Base-by-base conservation (phyloP, 2,888 invertebrate species). In the Falcaria lacertinaria region DNA sequence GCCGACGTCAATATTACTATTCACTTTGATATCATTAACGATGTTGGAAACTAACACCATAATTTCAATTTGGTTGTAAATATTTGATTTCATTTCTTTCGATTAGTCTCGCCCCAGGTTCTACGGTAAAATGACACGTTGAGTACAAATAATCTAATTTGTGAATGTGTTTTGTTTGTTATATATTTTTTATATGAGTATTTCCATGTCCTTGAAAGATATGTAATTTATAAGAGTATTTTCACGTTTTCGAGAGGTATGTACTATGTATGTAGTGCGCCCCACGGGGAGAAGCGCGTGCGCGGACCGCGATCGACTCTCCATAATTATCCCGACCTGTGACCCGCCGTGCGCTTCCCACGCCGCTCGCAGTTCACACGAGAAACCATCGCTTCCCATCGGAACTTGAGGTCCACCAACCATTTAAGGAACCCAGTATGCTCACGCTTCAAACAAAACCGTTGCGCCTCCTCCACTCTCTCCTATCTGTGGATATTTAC, bases 261-360 rank as follows among this genome's bases (percentile, higher is more conserved):
- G 22, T 6, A 22, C n/a, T 28, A 11, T 11, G 22, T 11, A 11
- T 11, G 1, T 11, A 28, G 7, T 28, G 11, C 11, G 28, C 28
- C 11, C 11, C 28, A 28, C 28, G 11, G 28, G 8, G 28, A 44
- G 60, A 32, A 62, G 69, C 68, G 68, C 69, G 65, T 63, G 71
- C 67, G 57, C 58, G 56, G 45, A 53, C 55, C 59, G 45, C 50
- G 58, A 51, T 57, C 66, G 59, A 53, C 53, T 52, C 56, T 64
- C 66, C 68, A 71, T 81, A 84, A 88, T 88, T 83, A 84, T 74
- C 75, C 70, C 72, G 81, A 81, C 82, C 82, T 81, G 71, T 79
- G 87, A 88, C 87, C 88, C 74, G 62, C 53, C 45, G 54, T 47
- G 52, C 45, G 57, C 66, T 76, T 84, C 85, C 81, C 87, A 84